Evolutionary conservation across 1,140 invertebrate genomes (phyloP).

Genomic region (Hestina assimilis): DNA sequence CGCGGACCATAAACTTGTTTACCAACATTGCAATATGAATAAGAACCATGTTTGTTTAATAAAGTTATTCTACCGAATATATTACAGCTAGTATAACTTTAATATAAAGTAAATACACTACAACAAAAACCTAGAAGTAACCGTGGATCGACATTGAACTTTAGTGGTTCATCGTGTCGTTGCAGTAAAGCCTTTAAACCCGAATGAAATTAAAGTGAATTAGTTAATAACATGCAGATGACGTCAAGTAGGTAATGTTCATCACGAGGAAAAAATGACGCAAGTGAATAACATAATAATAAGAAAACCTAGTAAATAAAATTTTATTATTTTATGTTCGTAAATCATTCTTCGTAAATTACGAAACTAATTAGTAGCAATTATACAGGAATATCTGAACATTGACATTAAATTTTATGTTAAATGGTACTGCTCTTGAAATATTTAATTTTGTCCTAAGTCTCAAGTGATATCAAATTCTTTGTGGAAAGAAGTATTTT

Average conservation of each 20-base stretch:
- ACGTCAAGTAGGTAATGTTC: conserved; percentile 23
- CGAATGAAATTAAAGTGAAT: conserved; percentile 9
- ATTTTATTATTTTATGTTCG: conserved; percentile 4
- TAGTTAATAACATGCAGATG: conserved; percentile 10
- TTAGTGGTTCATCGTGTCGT: conserved; percentile 10
- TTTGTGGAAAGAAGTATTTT: background rate
- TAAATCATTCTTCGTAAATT: background rate
- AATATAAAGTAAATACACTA: background rate
- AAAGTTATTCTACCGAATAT: too few species aligned
- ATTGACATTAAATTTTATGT: too few species aligned
- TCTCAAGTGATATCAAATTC: too few species aligned
- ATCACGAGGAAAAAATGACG: conserved; percentile 12
- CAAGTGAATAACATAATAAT: conserved; percentile 5
- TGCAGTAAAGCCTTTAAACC: conserved; percentile 14
- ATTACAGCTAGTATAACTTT: background rate
- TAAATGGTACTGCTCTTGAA: too few species aligned
- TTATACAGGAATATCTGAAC: too few species aligned
- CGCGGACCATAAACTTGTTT: too few species aligned
- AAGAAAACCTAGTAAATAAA: conserved; percentile 1
- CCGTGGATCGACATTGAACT: conserved; percentile 13
- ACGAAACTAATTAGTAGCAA: conserved; percentile 5
- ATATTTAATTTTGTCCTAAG: too few species aligned
- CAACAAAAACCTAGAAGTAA: background rate
- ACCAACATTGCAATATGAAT: too few species aligned
- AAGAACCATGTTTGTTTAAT: too few species aligned